phyloP scores from a whole-genome alignment of 2,888 invertebrate genomes.

The Anthoptus insignis region DNA sequence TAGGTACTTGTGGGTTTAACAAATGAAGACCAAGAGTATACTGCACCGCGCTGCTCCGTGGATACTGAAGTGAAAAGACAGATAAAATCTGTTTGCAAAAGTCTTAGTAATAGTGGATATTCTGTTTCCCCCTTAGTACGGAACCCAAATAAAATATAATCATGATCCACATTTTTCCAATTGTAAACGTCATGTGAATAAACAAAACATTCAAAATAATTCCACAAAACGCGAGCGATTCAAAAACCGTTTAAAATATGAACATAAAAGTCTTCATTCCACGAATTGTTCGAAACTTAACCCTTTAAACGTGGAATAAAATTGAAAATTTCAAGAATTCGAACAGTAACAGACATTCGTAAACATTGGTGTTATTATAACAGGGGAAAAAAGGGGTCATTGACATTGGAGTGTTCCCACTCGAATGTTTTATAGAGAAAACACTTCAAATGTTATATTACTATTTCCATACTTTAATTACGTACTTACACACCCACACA shows the following conservation, averaged over 20 bases:
- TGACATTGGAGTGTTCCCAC: conserved; percentile 79
- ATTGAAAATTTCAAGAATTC: conserved; percentile 52
- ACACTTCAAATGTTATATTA: conserved; percentile 86
- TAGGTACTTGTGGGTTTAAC: no score
- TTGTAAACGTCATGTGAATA: no score
- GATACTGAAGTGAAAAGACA: no score
- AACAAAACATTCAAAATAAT: background rate
- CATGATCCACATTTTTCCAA: no score
- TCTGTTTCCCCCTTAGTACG: no score
- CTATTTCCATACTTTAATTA: conserved; percentile 86
- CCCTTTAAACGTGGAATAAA: conserved; percentile 46
- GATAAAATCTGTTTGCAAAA: no score
- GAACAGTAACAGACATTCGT: conserved; percentile 64
- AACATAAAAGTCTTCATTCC: conserved; percentile 36
- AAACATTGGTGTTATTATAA: conserved; percentile 80
- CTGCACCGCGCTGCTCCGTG: no score
- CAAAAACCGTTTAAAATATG: conserved; percentile 14
- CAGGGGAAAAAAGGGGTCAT: conserved; percentile 75
- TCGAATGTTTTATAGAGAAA: conserved; percentile 84
- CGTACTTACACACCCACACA: conserved; percentile 62
- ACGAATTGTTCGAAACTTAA: conserved; percentile 42
- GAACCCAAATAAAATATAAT: no score
- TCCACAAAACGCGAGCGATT: conserved; percentile 1
- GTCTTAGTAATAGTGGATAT: no score
- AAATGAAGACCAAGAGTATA: no score